These are phyloP conservation scores for Cynopterus sphinx DNA, from an alignment of 2,797 vertebrate species.

Conservation along the genomic window DNA sequence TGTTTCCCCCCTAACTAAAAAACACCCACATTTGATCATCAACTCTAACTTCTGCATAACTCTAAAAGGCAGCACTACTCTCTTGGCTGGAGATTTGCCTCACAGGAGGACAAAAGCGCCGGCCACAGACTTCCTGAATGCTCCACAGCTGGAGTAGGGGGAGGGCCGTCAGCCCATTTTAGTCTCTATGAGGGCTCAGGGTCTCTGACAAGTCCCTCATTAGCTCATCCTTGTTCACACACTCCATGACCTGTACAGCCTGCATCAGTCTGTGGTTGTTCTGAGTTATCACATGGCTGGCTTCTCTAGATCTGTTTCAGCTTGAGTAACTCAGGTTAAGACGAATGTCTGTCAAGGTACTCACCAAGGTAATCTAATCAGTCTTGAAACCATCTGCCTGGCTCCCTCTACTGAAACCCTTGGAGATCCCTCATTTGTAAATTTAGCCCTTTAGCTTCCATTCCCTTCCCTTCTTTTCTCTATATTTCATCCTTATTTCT, in stretches of 20 bases:
- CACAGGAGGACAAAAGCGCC: background rate
- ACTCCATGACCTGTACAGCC: background rate
- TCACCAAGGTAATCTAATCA: background rate
- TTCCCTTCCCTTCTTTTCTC: background rate
- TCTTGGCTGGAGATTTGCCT: background rate
- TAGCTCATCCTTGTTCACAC: constrained; percentile 25
- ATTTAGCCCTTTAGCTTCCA: background rate
- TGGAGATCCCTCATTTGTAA: background rate
- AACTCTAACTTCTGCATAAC: background rate
- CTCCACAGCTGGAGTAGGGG: background rate
- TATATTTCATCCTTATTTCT: background rate
- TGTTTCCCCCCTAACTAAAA: background rate
- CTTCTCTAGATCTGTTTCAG: constrained; percentile 40
- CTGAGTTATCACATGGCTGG: background rate
- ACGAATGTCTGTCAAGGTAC: background rate
- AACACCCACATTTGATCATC: background rate
- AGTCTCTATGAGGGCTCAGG: background rate
- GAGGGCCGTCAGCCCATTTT: background rate
- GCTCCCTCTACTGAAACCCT: background rate
- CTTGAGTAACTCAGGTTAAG: background rate
- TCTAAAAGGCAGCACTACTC: background rate
- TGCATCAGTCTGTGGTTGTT: background rate
- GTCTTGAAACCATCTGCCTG: background rate
- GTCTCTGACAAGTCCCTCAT: constrained; percentile 48
- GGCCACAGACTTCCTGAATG: background rate